Evolutionary conservation across 2,888 invertebrate species (phyloP).

Genomic region (Tigriopus californicus): DNA sequence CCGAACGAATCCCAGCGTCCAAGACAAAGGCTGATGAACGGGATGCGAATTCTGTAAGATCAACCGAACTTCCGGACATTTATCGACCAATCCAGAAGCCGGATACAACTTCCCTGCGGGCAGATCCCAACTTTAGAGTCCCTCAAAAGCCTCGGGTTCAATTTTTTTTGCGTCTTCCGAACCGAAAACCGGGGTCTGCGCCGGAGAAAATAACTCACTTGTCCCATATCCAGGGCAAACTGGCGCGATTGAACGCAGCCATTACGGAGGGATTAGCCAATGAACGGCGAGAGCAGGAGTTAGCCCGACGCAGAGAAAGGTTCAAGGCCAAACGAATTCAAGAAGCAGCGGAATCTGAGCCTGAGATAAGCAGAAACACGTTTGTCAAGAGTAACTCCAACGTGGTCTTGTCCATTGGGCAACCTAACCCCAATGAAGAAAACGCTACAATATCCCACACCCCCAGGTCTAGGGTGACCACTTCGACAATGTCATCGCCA

Average conservation of each 20-base stretch:
- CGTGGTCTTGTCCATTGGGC: too few species aligned
- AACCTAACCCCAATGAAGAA: not conserved
- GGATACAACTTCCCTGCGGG: not conserved
- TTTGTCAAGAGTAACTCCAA: too few species aligned
- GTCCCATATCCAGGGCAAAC: conserved; percentile 1
- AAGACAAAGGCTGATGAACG: too few species aligned
- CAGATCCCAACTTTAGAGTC: not conserved
- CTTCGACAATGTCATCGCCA: too few species aligned
- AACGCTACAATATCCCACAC: not conserved
- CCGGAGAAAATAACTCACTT: not conserved
- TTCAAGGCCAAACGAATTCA: not conserved
- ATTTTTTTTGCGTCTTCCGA: not conserved
- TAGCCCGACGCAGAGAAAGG: not conserved
- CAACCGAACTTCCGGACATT: not conserved
- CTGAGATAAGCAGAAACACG: too few species aligned
- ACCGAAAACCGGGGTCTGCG: not conserved
- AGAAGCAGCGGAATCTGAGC: too few species aligned
- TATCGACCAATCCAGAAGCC: not conserved
- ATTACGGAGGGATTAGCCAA: conserved; percentile 4
- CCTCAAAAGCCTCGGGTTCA: not conserved
- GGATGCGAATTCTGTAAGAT: not conserved
- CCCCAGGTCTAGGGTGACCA: not conserved
- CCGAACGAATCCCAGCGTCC: not conserved
- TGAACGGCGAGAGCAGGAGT: not conserved
- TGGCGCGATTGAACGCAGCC: conserved; percentile 7